Conservation (phyloP, 2,888 invertebrate species). For the Temnothorax unifasciatus region DNA sequence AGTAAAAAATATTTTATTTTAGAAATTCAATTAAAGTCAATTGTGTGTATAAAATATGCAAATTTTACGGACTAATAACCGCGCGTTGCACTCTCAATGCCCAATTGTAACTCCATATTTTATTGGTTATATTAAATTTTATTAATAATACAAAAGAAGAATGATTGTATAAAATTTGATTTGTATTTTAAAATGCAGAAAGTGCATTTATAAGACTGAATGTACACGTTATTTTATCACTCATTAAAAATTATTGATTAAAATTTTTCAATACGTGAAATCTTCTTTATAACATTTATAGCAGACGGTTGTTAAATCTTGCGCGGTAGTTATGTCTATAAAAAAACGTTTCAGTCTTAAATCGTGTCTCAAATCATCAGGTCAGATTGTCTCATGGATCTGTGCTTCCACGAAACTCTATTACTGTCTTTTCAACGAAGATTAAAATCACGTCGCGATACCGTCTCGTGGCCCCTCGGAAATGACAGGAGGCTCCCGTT, state of each 20-base stretch:
- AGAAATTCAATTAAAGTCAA: too few relatives aligned
- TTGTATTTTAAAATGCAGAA: neutral
- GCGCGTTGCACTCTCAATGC: too few relatives aligned
- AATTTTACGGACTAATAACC: too few relatives aligned
- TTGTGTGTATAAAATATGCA: too few relatives aligned
- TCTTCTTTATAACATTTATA: neutral
- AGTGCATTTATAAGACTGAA: neutral
- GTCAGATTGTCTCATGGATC: slow-evolving; percentile 1
- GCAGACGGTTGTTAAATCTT: neutral
- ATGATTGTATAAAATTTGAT: neutral
- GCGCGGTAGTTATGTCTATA: neutral
- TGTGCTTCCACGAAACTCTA: slow-evolving; percentile 39
- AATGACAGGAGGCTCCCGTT: slow-evolving; percentile 26
- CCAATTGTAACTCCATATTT: too few relatives aligned
- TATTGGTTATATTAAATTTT: neutral
- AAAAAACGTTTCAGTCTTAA: neutral
- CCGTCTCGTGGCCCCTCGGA: slow-evolving; percentile 5
- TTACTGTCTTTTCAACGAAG: slow-evolving; percentile 41
- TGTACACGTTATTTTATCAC: neutral
- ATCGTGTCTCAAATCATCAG: slow-evolving; percentile 4
- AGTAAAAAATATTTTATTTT: too few relatives aligned
- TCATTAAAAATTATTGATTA: neutral
- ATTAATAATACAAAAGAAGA: neutral
- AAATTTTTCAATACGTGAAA: neutral
- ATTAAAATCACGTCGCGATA: slow-evolving; percentile 38